Evolutionary conservation across 2,797 vertebrate species (phyloP), one percentile per base, ranked within the genome.

Genomic region (Sebastes nivosus): DNA sequence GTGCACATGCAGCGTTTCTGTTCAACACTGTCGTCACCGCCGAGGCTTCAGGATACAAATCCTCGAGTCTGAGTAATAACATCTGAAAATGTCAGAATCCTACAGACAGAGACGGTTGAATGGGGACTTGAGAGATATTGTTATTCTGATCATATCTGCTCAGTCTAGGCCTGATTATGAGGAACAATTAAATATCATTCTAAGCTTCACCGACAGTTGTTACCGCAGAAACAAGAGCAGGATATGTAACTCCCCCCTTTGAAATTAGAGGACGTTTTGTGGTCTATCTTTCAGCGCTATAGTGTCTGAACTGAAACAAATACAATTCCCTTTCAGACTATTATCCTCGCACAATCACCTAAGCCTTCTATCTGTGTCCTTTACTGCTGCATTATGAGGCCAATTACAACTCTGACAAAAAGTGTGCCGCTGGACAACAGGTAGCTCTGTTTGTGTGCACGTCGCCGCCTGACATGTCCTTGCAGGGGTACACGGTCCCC

Each of bases 31-130:
- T 78, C 54, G 22, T 86, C 87, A 84, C 72, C 36, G 58, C 74
- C 9, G 55, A 84, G 84, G 89, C 90, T 91, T 91, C 90, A 81
- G 76, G 88, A 91, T 86, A 93, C 91, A 93, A 92, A 93, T 93
- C 90, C 92, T 90, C 58, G 72, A 92, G 87, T 92, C 87, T 86
- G 85, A 87, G 89, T 92, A 93, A 93, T 94, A 92, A 91, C 83
- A 92, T 93, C 89, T 93, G 90, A 90, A 94, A 92, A 94, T 94
- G 94, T 95, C 94, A 94, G 84, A 92, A 88, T 85, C 87, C 81
- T 67, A 84, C 82, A 67, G 81, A 77, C 81, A 38, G 58, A 80
- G 88, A 75, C 81, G 25, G 82, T 52, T 78, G 87, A 86, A 90
- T 76, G 75, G 29, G 70, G 81, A 88, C 81, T 83, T 74, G 71